Evolutionary conservation across 2,888 invertebrate species (phyloP).

Genomic region (Cosmorhoe ocellata): DNA sequence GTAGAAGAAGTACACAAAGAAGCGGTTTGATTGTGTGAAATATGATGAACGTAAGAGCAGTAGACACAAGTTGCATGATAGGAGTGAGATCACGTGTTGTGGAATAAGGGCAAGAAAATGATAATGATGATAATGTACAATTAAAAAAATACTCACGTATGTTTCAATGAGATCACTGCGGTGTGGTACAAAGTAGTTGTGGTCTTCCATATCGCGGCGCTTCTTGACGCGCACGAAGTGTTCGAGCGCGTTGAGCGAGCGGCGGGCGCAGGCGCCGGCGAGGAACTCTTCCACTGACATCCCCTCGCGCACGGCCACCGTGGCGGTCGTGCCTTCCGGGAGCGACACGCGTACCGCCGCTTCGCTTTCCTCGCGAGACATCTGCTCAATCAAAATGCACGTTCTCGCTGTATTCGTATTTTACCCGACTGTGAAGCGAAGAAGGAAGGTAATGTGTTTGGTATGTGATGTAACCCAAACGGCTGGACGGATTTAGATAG

Average conservation of each 20-base stretch:
- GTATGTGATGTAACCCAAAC: no score
- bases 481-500: no score
- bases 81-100: no score
- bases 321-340: constrained; percentile 91
- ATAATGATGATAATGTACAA: no score
- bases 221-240: constrained; percentile 98
- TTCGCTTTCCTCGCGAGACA: constrained; percentile 93
- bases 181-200: constrained; percentile 98
- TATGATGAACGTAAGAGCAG: no score
- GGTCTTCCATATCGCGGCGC: constrained; percentile 96
- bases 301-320: constrained; percentile 93
- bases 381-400: constrained; percentile 68
- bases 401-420: no score
- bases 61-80: no score
- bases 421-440: no score
- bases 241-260: constrained; percentile 96
- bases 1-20: no score
- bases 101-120: no score
- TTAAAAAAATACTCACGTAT: constrained; percentile 87
- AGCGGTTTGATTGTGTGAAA: no score
- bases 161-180: constrained; percentile 97
- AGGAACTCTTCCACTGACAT: constrained; percentile 98
- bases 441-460: no score
- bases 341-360: constrained; percentile 94
- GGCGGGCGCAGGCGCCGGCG: constrained; percentile 94